Evolutionary conservation across 23 tunicate species (phyloP), one percentile per base, ranked within the genome.

Genomic region (Halocynthia aurantium): DNA sequence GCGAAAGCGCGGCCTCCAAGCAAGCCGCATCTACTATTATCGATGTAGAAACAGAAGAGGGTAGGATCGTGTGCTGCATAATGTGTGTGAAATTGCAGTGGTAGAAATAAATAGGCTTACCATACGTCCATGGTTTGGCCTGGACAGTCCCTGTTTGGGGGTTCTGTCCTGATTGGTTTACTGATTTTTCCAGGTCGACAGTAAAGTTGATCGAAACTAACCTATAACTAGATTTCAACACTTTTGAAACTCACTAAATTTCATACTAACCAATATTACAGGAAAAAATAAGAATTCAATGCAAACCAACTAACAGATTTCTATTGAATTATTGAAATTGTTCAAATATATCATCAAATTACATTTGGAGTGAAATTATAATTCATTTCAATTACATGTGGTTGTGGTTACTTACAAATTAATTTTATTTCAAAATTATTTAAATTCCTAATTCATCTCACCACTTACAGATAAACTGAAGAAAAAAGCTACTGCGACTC

Each of bases 401-500:
- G 4, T 31, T 0, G 1, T 31, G 44, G 44, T 31, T 31, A 31
- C 44, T 31, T 31, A 31, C 1, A 31, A 31, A 31, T 31, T 31
- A 31, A 31, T 31, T 31, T 4, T 31, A 31, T 31, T 31, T 31
- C 1, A 31, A 31, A 31, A 31, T 31, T 31, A 31, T 31, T 31
- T 31, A 1, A 31, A 31, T 31, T 31, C 44, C 4, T 13, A 58
- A n/a, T n/a, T 67, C 19, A n/a, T 67, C 72, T 15, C 20, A 11
- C 22, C 20, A n/a, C n/a, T 70, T 4, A 52, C 63, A 74, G 78
- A 74, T n/a, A 74, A 56, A 54, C 8, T 22, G 21, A 74, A 74
- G 22, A 74, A 74, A 18, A 74, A 74, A n/a, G 60, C 31, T 11
- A 44, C 9, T 11, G 78, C 2, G 10, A 13, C 75, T 53, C 87